Evolutionary conservation across 2,797 vertebrate species (phyloP).

Genomic region (Helicolenus hilgendorfi): DNA sequence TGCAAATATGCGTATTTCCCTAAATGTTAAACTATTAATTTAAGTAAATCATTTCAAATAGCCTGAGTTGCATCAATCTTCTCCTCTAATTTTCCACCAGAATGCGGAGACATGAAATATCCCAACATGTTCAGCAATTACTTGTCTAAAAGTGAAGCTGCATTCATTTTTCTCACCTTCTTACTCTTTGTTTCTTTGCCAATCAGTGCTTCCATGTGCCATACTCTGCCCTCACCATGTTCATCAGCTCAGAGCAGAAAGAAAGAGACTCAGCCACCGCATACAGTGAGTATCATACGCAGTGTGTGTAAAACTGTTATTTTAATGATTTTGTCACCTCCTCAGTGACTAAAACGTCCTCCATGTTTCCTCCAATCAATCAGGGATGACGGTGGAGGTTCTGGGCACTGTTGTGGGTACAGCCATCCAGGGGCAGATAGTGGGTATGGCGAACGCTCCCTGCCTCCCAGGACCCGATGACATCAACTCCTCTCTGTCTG

Average conservation of each 20-base stretch:
- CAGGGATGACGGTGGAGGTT: slow-evolving; percentile 98
- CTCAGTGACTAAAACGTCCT: neutral
- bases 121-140: neutral
- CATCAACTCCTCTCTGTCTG: slow-evolving; percentile 16
- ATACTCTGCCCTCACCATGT: slow-evolving; percentile 99
- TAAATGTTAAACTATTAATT: neutral
- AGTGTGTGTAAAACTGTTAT: neutral
- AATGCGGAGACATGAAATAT: neutral
- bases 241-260: slow-evolving; percentile 98
- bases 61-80: neutral
- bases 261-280: slow-evolving; percentile 98
- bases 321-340: neutral
- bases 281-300: slow-evolving; percentile 92
- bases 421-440: slow-evolving; percentile 97
- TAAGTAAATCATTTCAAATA: neutral
- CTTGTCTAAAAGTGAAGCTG: neutral
- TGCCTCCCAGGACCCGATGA: slow-evolving; percentile 83
- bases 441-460: slow-evolving; percentile 92
- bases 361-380: neutral
- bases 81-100: neutral
- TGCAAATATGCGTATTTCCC: neutral
- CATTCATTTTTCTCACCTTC: neutral
- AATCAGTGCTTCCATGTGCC: slow-evolving; percentile 98
- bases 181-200: neutral
- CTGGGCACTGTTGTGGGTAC: slow-evolving; percentile 95